phyloP scores from a whole-genome alignment of 2,113 vertebrate species.

The Colius striatus region DNA sequence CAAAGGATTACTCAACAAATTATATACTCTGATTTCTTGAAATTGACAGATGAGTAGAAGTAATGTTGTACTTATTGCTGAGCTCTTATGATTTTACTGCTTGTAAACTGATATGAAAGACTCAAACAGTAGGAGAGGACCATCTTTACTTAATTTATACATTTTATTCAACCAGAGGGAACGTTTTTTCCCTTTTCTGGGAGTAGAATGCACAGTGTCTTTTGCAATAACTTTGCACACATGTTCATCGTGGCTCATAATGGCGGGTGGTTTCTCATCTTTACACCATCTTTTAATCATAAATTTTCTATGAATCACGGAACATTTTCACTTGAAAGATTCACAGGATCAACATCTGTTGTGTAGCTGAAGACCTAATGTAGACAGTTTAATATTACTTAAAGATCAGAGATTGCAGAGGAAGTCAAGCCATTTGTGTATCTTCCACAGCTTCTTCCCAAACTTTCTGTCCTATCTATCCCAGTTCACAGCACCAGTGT shows the following conservation, averaged over 20 bases:
- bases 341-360: conserved; percentile 59
- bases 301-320: conserved; percentile 64
- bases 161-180: conserved; percentile 56
- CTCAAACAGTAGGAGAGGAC: conserved; percentile 60
- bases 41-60: conserved; percentile 57
- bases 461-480: not conserved
- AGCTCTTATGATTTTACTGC: conserved; percentile 61
- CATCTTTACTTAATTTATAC: conserved; percentile 70
- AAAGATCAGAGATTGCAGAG: conserved; percentile 24
- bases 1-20: conserved; percentile 45
- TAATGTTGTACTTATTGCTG: conserved; percentile 55
- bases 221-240: conserved; percentile 63
- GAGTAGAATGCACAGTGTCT: conserved; percentile 5
- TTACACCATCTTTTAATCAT: conserved; percentile 72
- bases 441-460: not conserved
- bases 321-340: conserved; percentile 67
- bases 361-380: conserved; percentile 27
- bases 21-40: conserved; percentile 51
- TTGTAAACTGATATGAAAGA: conserved; percentile 69
- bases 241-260: conserved; percentile 50
- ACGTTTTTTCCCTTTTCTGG: conserved; percentile 46
- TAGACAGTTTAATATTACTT: conserved; percentile 20
- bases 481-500: not conserved
- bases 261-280: conserved; percentile 64
- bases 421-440: not conserved